Conservation (phyloP, 2,113 vertebrate genomes). For the Eulemur macaco region DNA sequence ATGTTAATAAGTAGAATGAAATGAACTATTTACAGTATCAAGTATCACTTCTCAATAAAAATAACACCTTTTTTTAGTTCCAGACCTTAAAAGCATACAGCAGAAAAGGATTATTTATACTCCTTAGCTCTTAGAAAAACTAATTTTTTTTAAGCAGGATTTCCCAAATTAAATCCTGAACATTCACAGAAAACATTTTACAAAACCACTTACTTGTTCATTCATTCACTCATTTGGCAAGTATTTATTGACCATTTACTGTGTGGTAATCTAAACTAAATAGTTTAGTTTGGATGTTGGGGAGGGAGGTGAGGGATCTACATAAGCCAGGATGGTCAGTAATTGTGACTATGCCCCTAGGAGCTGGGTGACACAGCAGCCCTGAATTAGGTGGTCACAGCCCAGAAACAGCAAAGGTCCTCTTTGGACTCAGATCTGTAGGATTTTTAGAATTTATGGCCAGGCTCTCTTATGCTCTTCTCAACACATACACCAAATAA, state of each 20-base stretch:
- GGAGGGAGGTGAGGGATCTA: neutral
- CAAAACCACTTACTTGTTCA: neutral
- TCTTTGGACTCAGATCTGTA: neutral
- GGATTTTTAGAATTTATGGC: neutral
- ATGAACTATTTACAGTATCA: neutral
- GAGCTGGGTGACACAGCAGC: neutral
- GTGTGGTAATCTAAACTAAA: neutral
- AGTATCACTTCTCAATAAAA: neutral
- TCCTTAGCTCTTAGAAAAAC: neutral
- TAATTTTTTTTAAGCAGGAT: neutral
- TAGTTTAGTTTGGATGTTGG: neutral
- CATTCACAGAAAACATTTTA: neutral
- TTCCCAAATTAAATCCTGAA: neutral
- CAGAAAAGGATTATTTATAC: no score
- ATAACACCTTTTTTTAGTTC: no score
- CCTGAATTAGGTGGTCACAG: neutral
- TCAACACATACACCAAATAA: neutral
- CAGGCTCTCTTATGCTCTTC: neutral
- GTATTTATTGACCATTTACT: neutral
- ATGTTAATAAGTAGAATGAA: neutral
- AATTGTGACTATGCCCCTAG: neutral
- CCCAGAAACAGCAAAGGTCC: neutral
- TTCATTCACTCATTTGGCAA: neutral
- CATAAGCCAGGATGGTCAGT: neutral
- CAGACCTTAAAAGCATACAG: neutral